A percentile compares a stretch with the other conserved stretches of the same genome.
Evolutionary conservation across 2,888 invertebrate genomes (phyloP).

Genomic region (Cremastinae sp.): DNA sequence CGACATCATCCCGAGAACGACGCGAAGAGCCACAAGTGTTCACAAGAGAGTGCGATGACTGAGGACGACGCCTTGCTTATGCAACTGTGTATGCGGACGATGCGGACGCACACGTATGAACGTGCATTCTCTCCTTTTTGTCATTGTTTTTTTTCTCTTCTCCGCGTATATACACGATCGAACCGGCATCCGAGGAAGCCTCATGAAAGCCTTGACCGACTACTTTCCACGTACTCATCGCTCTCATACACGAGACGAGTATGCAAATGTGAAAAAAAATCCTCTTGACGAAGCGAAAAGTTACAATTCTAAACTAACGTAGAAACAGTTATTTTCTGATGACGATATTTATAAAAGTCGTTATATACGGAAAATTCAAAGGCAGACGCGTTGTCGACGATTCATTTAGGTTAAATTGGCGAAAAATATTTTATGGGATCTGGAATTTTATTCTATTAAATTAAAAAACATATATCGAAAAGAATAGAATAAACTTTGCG

Average conservation of each 20-base stretch:
- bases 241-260: neutral
- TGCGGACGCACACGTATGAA: neutral
- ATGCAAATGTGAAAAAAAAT: too few species aligned
- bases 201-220: conserved; percentile 50
- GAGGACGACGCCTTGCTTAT: conserved; percentile 32
- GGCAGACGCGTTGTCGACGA: too few species aligned
- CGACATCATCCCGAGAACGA: neutral
- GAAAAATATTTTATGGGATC: too few species aligned
- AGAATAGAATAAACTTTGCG: too few species aligned
- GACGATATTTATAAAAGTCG: too few species aligned
- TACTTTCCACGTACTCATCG: conserved; percentile 35
- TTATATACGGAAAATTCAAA: too few species aligned
- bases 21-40: neutral
- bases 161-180: neutral
- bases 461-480: too few species aligned
- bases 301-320: too few species aligned
- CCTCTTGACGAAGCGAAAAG: too few species aligned
- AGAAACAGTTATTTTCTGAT: too few species aligned
- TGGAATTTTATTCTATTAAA: too few species aligned
- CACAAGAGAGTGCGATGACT: conserved; percentile 16
- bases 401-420: too few species aligned
- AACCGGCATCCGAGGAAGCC: conserved; percentile 41
- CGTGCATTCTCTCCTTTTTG: conserved; percentile 3
- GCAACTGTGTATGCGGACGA: conserved; percentile 38
- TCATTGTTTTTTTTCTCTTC: conserved; percentile 24